Conservation (phyloP, 2,113 vertebrate genomes). For the Istiophorus platypterus region DNA sequence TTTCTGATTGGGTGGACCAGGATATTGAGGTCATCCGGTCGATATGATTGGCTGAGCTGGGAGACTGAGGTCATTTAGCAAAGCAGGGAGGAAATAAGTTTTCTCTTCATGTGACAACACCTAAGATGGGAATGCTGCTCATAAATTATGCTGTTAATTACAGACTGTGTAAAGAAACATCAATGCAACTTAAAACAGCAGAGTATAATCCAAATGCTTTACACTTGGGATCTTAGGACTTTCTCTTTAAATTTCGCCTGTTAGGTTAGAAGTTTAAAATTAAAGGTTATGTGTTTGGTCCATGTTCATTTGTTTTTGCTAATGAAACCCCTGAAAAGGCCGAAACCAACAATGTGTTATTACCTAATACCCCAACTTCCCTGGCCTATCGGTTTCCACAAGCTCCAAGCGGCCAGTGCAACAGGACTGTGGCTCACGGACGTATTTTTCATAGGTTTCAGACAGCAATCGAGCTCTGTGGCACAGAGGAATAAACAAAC, state of each 20-base stretch:
- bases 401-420: background rate
- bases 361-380: background rate
- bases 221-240: background rate
- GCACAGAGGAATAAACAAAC: too few relatives aligned
- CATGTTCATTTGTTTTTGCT: background rate
- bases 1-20: conserved; percentile 80
- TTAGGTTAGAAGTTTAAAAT: background rate
- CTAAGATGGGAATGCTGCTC: conserved; percentile 8
- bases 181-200: too few relatives aligned
- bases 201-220: background rate
- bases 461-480: background rate
- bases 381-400: background rate
- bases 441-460: background rate
- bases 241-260: background rate
- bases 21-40: conserved; percentile 80
- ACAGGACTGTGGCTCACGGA: background rate
- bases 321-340: background rate
- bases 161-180: background rate
- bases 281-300: background rate
- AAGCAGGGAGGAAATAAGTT: conserved; percentile 81
- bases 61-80: conserved; percentile 67
- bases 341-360: background rate
- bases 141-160: conserved; percentile 30
- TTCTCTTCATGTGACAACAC: conserved; percentile 69
- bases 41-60: conserved; percentile 72